Conservation (phyloP, 2,888 invertebrate species). For the Eugnorisma glareosa region DNA sequence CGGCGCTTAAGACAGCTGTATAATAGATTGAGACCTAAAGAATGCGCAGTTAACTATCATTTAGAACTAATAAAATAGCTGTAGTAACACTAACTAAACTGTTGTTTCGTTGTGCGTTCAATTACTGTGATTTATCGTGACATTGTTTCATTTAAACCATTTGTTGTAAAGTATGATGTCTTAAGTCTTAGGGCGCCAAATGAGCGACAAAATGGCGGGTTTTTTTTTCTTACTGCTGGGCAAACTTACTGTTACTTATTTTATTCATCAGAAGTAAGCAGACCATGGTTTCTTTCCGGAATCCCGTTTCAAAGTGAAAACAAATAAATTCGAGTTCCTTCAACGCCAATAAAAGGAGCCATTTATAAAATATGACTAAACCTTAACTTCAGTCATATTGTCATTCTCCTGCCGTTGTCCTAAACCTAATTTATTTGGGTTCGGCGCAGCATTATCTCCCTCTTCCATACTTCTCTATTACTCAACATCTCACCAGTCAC, state of each 20-base stretch:
- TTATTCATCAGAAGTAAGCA: background rate
- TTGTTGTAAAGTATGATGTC: background rate
- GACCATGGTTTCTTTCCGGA: background rate
- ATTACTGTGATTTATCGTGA: conserved; percentile 13
- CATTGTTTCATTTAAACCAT: background rate
- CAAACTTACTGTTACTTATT: too few relatives aligned
- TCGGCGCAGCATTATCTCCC: too few relatives aligned
- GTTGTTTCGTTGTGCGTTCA: background rate
- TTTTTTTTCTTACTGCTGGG: too few relatives aligned
- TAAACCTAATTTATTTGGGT: too few relatives aligned
- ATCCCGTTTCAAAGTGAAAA: background rate
- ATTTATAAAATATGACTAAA: too few relatives aligned
- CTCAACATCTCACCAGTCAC: too few relatives aligned
- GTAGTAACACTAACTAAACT: conserved; percentile 2
- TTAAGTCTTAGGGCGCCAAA: background rate
- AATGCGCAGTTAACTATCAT: conserved; percentile 6
- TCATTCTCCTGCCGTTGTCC: too few relatives aligned
- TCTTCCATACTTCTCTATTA: too few relatives aligned
- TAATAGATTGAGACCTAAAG: background rate
- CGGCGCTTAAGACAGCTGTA: too few relatives aligned
- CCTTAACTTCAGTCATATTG: too few relatives aligned
- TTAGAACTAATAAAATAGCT: conserved; percentile 8
- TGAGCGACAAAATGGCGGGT: background rate
- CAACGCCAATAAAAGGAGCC: background rate
- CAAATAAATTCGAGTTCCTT: background rate